phyloP scores from a whole-genome alignment of 2,797 vertebrate species.

The Propithecus deckenii region DNA sequence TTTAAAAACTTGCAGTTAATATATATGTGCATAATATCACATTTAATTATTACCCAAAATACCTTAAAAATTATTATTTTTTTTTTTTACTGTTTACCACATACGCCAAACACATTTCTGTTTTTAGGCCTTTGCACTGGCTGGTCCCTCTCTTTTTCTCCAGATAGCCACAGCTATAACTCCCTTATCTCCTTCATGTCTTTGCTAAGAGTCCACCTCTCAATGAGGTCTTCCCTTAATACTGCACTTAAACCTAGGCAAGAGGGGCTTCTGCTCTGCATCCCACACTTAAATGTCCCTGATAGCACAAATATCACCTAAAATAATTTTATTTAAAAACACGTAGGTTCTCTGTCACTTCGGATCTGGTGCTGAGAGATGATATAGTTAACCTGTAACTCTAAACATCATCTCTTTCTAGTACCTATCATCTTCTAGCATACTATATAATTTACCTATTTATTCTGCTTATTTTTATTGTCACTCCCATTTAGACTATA shows the following conservation, averaged over 20 bases:
- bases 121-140: background rate
- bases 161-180: background rate
- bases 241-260: background rate
- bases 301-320: background rate
- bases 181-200: background rate
- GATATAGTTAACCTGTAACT: background rate
- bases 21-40: background rate
- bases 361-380: background rate
- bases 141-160: background rate
- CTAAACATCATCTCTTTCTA: background rate
- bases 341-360: background rate
- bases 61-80: background rate
- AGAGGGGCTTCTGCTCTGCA: background rate
- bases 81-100: background rate
- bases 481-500: background rate
- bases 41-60: background rate
- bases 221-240: background rate
- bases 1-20: background rate
- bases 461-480: background rate
- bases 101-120: background rate
- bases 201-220: background rate
- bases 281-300: background rate
- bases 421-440: background rate
- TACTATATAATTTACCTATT: background rate
- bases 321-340: background rate